Base-by-base conservation (phyloP, 2,888 invertebrate genomes). In the Parapristionchus giblindavisi region DNA sequence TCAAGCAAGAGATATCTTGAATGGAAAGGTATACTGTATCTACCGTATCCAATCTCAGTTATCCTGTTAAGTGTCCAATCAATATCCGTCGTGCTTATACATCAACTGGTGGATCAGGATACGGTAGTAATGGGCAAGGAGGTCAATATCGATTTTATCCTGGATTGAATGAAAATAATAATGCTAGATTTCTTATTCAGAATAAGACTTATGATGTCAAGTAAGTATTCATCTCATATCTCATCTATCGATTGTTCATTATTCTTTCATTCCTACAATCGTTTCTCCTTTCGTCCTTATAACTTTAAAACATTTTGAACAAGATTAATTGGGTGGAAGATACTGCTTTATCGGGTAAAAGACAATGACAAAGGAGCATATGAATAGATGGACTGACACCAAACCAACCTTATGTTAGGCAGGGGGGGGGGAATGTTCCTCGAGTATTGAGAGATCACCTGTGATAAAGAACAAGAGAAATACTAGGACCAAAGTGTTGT, bases 1-100 rank as follows among this genome's bases (percentile, higher is more conserved):
- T 5, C 79, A 83, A 6, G 85, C 85, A 3, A 79, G 84, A 51
- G 61, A 77, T 1, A 29, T 83, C 2, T 82, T 86, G 84, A 76
- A 79, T 48, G 77, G 78, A 54, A 60, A 79, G 48, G 80, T 84
- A 27, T 36, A 5, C 24, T 14, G 6, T 34, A 6, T 60, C 60
- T 8, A 8, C 32, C 32, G 27, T 5, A 27, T n/a, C 56, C 11
- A n/a, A n/a, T 29, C n/a, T 3, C 29, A 17, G 24, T 29, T 27
- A 4, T 32, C 5, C 11, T 24, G 14, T 73, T 60, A 1, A 73
- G 73, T 73, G 73, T 61, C 73, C 73, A 1, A 0, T 36, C 14
- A 73, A 73, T 38, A 34, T 61, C 48, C 48, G 43, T 1, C 34
- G 34, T 3, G 60, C 48, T 14, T 61, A 48, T 24, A 73, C 73